Base-by-base conservation (phyloP, 2,888 invertebrate species). In the Diarsia brunnea region DNA sequence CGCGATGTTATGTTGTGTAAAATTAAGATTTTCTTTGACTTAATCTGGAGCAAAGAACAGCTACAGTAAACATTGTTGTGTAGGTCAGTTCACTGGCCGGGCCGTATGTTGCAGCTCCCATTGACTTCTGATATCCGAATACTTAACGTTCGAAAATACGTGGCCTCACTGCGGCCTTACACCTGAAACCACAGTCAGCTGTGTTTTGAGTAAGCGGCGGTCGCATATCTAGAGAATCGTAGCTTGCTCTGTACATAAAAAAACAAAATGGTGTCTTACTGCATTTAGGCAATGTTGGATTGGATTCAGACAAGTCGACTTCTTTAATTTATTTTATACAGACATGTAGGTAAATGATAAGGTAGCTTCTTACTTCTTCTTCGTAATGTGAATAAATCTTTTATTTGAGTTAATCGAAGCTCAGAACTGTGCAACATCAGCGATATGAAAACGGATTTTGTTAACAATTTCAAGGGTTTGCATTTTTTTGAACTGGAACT, bases 101-200 rank as follows among this genome's bases (percentile, higher is more conserved):
- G 49, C 27, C 12, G 45, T 31, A 16, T 38, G 21, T 53, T 53
- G 53, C 38, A 65, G 7, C 47, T 60, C 19, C 43, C 64, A 27
- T 49, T 63, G 19, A 47, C 38, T 58, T 53, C 47, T 72, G 78
- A 66, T 69, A 10, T 7, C 64, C 82, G 78, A 73, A 78, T 81
- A 70, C 14, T 4, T 5, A n/a, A 27, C 12, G 67, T 60, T 60
- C 24, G 45, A 63, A 73, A 81, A 61, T 73, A 78, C 64, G 70
- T 81, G 78, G 55, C 72, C 47, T 47, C 60, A 53, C 2, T 53
- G 53, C 7, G 51, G 78, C 65, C 38, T 47, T 53, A 51, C 5
- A n/a, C 8, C 10, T 3, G 60, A 45, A 67, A 67, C 49, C 67
- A 60, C 58, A 16, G 31, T 19, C n/a, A 49, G 24, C 14, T 58